Evolutionary conservation across 2,797 vertebrate genomes (phyloP), one percentile per base, ranked within the genome.

Genomic region (Melanotaenia trifasciata): DNA sequence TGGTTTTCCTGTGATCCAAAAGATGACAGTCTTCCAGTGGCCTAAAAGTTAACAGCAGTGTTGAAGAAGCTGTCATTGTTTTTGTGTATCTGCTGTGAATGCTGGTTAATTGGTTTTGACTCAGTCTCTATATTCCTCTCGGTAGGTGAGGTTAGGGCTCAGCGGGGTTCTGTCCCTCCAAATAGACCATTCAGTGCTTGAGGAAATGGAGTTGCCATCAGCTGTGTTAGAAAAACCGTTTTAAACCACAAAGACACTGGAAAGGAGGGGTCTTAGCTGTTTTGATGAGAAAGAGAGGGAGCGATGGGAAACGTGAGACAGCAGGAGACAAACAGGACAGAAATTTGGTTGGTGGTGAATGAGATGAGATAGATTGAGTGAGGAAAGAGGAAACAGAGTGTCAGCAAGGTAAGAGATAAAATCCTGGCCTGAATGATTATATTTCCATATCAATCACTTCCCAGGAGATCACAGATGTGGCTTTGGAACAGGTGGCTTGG

Each of bases 361-460:
- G 69, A 78, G 78, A 91, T 89, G 86, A 87, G 80, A 85, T 84
- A 79, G 75, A 87, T 77, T 65, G 81, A 77, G 67, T 72, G 33
- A 87, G 70, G 67, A 79, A 62, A 81, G 67, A 73, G 64, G 57
- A 62, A 74, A 79, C 64, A 78, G 67, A 62, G 62, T 75, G 75
- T 80, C 65, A 9, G 74, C 80, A 80, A 76, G 76, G 71, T 65
- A 79, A 88, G 80, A 90, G 89, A 93, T 88, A 93, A 90, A 90
- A 93, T 92, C 90, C 89, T 89, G 93, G 91, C 89, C 90, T 85
- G 93, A 93, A 92, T 93, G 93, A 93, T 94, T 95, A 92, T 94
- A 95, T 96, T 95, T 96, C 94, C 94, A 95, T 95, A 95, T 95
- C 94, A 95, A 94, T 95, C 93, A 92, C 92, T 84, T 95, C 94